A percentile compares a stretch with the other conserved stretches of the same genome.
These are phyloP conservation scores for Sciaenops ocellatus DNA, from an alignment of 2,797 vertebrate genomes.

Conservation along the genomic window DNA sequence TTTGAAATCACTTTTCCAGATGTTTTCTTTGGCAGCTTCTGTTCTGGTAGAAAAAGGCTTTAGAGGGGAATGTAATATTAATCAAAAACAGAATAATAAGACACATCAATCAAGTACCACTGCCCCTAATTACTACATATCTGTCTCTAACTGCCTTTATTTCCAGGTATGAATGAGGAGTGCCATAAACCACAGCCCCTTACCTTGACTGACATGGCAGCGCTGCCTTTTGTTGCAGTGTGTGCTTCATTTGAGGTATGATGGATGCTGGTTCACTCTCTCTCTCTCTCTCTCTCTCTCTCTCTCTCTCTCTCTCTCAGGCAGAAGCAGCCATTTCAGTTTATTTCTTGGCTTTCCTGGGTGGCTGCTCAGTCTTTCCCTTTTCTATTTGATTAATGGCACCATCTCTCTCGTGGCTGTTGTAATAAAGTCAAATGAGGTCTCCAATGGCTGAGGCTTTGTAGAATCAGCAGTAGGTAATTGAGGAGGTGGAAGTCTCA, in stretches of 20 bases:
- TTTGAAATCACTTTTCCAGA: conserved; percentile 28
- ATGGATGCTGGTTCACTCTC: conserved; percentile 44
- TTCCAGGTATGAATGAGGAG: conserved; percentile 16
- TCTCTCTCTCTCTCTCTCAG: conserved; percentile 10
- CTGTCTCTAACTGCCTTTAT: conserved; percentile 19
- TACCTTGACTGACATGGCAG: conserved; percentile 18
- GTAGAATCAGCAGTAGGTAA: conserved; percentile 76
- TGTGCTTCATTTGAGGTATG: conserved; percentile 48
- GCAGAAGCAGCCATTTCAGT: conserved; percentile 41
- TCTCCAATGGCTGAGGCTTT: conserved; percentile 70
- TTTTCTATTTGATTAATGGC: conserved; percentile 78
- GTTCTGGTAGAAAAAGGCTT: conserved; percentile 24
- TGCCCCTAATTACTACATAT: conserved; percentile 35
- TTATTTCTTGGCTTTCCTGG: conserved; percentile 57
- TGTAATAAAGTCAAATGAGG: conserved; percentile 81
- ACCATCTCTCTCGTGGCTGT: conserved; percentile 57
- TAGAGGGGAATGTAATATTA: conserved; percentile 33
- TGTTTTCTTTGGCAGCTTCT: conserved; percentile 21
- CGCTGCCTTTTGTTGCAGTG: conserved; percentile 28
- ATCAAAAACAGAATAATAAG: conserved; percentile 37
- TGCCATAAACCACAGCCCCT: neutral
- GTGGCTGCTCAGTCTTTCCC: conserved; percentile 49
- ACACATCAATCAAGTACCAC: conserved; percentile 21
- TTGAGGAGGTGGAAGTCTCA: conserved; percentile 72
- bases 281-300: conserved; percentile 22